Conservation (phyloP, 35 echinoderm and acorn worm genomes). For the Holothuria glaberrima region DNA sequence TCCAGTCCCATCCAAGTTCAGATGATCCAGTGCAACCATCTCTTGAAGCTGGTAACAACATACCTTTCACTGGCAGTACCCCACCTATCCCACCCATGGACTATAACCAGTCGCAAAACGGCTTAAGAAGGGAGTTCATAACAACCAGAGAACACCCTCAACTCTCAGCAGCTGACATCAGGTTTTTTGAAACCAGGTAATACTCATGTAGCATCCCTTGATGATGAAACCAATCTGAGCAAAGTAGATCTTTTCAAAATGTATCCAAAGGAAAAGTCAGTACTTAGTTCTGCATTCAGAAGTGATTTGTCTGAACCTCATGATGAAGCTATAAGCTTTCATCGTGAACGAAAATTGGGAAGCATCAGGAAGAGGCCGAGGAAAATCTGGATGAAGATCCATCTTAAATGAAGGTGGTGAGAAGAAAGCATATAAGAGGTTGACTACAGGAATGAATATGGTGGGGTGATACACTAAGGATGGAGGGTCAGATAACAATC, state of each 20-base stretch:
- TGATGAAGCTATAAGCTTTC: too few species aligned
- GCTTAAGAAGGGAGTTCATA: conserved; percentile 11
- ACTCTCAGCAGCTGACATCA: conserved; percentile 47
- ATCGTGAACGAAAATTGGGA: too few species aligned
- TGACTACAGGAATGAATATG: too few species aligned
- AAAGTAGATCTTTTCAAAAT: background rate
- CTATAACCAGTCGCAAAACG: conserved; percentile 4
- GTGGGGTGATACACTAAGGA: too few species aligned
- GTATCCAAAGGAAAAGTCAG: conserved; percentile 18
- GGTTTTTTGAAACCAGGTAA: conserved; percentile 49
- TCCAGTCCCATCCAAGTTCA: conserved; percentile 6
- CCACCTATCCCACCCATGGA: background rate
- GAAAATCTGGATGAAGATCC: too few species aligned
- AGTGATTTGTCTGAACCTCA: too few species aligned
- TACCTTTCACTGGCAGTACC: conserved; percentile 7
- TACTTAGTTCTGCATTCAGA: conserved; percentile 2
- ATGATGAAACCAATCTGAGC: too few species aligned
- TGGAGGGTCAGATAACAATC: too few species aligned
- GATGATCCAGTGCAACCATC: background rate
- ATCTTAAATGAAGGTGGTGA: too few species aligned
- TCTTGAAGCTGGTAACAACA: background rate
- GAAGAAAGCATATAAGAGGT: too few species aligned
- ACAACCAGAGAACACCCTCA: conserved; percentile 10
- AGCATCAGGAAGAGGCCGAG: too few species aligned
- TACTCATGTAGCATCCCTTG: background rate